Evolutionary conservation across 1,140 invertebrate genomes (phyloP), one percentile per base, ranked within the genome.

Genomic region (Leptinotarsa texana): DNA sequence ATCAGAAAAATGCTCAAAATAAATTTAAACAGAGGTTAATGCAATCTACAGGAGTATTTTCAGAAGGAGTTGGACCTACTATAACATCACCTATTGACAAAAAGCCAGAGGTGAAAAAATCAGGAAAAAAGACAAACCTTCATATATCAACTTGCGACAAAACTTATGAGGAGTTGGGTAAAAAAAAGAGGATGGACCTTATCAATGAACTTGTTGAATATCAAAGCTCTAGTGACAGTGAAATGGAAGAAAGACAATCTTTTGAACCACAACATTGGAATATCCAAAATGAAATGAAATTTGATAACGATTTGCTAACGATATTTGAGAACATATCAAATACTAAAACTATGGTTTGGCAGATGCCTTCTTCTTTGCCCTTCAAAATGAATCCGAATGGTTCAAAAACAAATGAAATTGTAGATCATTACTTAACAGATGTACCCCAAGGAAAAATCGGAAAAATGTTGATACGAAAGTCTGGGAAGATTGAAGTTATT

Each of bases 21-120:
- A 33, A 33, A 73, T 17, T 21, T 4, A 73, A 65, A 49, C 62
- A 42, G 21, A 63, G 18, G 48, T 49, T 33, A 48, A 47, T 66
- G n/a, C 71, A 73, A 48, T 73, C 71, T 47, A 48, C 61, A 8
- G 71, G 71, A 15, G 62, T 73, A 15, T 73, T 73, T 65, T 65
- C 71, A 73, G 71, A 73, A 73, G 62, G 62, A 21, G 65, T 63
- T 57, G 51, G 51, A 6, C n/a, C 5, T 18, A 57, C 15, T 8
- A 18, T 15, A 17, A n/a, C 17, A 17, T 18, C 51, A 57, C 51
- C 51, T 57, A 15, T 57, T 3, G n/a, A 18, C 15, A 57, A 57
- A 17, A 18, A 15, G 1, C 3, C 51, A 57, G n/a, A 18, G 15
- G 15, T 17, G n/a, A 57, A 8, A n/a, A 57, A 57, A 57, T 17